Evolutionary conservation across 2,113 vertebrate genomes (phyloP), one percentile per base, ranked within the genome.

Genomic region (Ranitomeya imitator): DNA sequence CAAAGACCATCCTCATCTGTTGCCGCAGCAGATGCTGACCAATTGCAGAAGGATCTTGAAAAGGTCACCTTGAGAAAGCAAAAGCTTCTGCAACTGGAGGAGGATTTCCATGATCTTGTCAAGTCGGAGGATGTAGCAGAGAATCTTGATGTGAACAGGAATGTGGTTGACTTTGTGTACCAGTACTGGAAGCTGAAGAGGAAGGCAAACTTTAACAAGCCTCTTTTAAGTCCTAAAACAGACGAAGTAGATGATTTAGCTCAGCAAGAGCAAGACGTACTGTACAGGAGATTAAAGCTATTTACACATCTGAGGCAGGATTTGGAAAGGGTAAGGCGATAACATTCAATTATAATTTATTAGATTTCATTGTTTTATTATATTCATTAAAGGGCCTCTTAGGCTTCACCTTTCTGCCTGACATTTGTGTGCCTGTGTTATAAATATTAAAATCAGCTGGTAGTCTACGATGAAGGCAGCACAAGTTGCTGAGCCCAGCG

Each of bases 171-270:
- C 91, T 99, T 98, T 92, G 93, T 99, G 90, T 99, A 97, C 91
- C 97, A 99, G 92, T 99, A 97, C 95, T 99, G 98, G 98, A 99
- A 99, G 90, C 91, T 99, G 89, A 97, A 99, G 92, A 95, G 98
- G 91, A 98, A 97, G 95, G 94, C 96, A 63, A 98, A 98, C 81
- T 96, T 94, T 89, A 99, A 99, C 93, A 97, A 95, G 71, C 97
- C 98, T 0, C 95, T 99, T 90, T 93, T 99, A 92, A 95, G 94
- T 23, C 95, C 96, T 90, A 98, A 98, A 94, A 96, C 96, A 0
- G 98, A 99, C 1, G 97, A 98, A 91, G 97, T 99, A 92, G 98
- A 99, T 94, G 97, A 99, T 92, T 94, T 99, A 92, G 97, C 98
- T 90, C 98, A 99, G 91, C 97, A 99, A 92, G 97, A 99, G 87